Base-by-base conservation (phyloP, 2,113 vertebrate genomes). In the Polypterus bichir region DNA sequence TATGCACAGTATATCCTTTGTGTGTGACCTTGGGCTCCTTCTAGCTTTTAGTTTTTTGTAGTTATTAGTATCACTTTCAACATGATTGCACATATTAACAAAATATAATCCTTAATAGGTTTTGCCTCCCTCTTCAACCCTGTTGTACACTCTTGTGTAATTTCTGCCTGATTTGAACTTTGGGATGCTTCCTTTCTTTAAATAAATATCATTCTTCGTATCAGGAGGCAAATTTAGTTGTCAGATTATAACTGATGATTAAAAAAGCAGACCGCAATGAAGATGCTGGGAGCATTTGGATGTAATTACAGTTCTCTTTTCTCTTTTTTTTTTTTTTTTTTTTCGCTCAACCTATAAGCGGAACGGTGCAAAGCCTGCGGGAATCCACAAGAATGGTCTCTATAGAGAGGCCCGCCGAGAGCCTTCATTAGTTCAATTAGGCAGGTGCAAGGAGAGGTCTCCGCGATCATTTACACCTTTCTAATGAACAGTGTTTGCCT, bases 391-490 rank as follows among this genome's bases (percentile, higher is more conserved):
- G 59, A 68, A 81, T 79, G 71, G 65, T 65, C 62, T 88, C 79
- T 74, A 73, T 73, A 77, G 78, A 74, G 73, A 73, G 73, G 79
- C 76, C 83, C 78, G 71, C 75, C 63, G 88, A 90, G 90, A 87
- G 69, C 69, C 84, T 85, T 91, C 87, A 91, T 95, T 89, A 92
- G 75, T 79, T 85, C 85, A 86, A 91, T 92, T 90, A 92, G 85
- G 85, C 86, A 91, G 89, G 88, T 91, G 88, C 81, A 83, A 85
- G 82, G 88, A 85, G 86, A 86, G 81, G 83, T 81, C 87, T 82
- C 82, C 63, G 82, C 76, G 80, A 91, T 91, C 77, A 91, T 91
- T 92, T 86, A 89, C 91, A 92, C 90, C 88, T 93, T 89, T 81
- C 87, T 88, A 88, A 92, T 89, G 83, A 90, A 89, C 89, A 84